Evolutionary conservation across 2,888 invertebrate genomes (phyloP), one percentile per base, ranked within the genome.

Genomic region (Orchesella flavescens): DNA sequence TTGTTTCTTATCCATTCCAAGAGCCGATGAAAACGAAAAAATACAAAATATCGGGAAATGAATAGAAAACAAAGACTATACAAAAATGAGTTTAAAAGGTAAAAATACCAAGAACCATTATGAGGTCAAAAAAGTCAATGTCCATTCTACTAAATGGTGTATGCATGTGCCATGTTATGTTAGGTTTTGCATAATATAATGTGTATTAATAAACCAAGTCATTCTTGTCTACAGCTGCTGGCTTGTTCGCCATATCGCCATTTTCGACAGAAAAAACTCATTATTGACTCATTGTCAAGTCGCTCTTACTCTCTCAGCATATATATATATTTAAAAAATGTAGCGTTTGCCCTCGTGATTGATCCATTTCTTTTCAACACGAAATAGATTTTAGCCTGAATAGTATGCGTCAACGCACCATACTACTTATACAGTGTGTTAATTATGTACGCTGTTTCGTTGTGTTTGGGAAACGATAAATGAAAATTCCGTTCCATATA

Each of bases 381-480:
- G 77, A 77, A 83, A 83, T 82, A 65, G 46, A 57, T 55, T 71
- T 72, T 82, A 82, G 76, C 76, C 81, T 81, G 69, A 81, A 75
- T 81, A 53, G n/a, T 59, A 81, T 53, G 34, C 34, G 34, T 34
- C 34, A 34, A 34, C 34, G 34, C 34, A 34, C 34, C n/a, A n/a
- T n/a, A n/a, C n/a, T n/a, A n/a, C n/a, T n/a, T n/a, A n/a, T n/a
- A 34, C 7, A 34, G 34, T 34, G 34, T 34, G 34, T 34, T 2
- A 4, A 71, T n/a, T 76, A 44, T 44, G 17, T 68, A 49, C 57
- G 49, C 43, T 21, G n/a, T 19, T n/a, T n/a, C n/a, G 34, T 34
- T 57, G 57, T 44, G 57, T 83, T 83, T 83, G 83, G 76, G 83
- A 83, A 83, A 77, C 77, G 83, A 83, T 83, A 76, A 83, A 73